phyloP scores from a whole-genome alignment of 2,888 invertebrate species.

The Synanthedon tipuliformis region DNA sequence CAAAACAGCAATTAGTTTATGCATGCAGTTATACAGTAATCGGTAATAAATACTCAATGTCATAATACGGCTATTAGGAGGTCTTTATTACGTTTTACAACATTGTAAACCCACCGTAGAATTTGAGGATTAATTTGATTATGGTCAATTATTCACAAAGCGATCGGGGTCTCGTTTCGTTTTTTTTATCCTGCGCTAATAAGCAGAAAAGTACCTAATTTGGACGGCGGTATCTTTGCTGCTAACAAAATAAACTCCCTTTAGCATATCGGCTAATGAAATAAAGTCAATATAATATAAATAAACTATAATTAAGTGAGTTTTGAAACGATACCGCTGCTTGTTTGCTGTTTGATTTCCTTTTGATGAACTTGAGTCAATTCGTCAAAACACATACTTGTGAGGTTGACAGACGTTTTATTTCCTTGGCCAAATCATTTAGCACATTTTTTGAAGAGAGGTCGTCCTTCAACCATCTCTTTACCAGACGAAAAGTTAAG shows the following conservation, averaged over 20 bases:
- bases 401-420: too few species aligned
- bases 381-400: too few species aligned
- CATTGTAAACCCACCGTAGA: slow-evolving; percentile 69
- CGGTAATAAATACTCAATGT: slow-evolving; percentile 33
- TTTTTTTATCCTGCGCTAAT: slow-evolving; percentile 59
- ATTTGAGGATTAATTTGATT: slow-evolving; percentile 70
- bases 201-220: slow-evolving; percentile 67
- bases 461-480: too few species aligned
- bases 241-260: slow-evolving; percentile 65
- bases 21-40: slow-evolving; percentile 3
- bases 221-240: slow-evolving; percentile 65
- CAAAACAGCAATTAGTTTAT: slow-evolving; percentile 1
- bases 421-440: too few species aligned
- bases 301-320: slow-evolving; percentile 66
- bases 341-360: slow-evolving; percentile 41
- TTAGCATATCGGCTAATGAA: slow-evolving; percentile 63
- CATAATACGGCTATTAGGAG: slow-evolving; percentile 54
- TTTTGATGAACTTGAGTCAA: slow-evolving; percentile 1
- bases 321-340: slow-evolving; percentile 45
- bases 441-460: too few species aligned
- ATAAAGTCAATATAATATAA: slow-evolving; percentile 63
- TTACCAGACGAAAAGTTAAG: too few species aligned
- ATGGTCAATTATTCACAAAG: slow-evolving; percentile 69
- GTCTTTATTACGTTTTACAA: slow-evolving; percentile 66
- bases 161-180: slow-evolving; percentile 49